Conservation (phyloP, 35 echinoderm and acorn worm species). For the Nesometra sesokonis region DNA sequence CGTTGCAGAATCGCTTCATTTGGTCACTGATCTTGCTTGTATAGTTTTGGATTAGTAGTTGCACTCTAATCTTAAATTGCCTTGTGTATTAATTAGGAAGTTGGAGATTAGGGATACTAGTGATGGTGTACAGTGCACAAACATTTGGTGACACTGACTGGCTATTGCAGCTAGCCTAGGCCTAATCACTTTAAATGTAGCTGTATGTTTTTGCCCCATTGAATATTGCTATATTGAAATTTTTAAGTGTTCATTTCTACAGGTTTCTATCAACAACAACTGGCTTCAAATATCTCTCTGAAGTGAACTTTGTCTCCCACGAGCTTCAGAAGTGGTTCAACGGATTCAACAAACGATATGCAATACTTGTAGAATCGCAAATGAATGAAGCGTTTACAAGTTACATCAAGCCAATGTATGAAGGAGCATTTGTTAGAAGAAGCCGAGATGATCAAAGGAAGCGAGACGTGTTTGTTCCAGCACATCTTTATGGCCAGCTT, state of each 20-base stretch:
- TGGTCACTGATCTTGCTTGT: too few species aligned
- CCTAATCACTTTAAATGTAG: too few species aligned
- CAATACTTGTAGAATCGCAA: constrained; percentile 72
- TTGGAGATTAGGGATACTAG: too few species aligned
- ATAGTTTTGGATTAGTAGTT: too few species aligned
- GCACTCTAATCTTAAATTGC: too few species aligned
- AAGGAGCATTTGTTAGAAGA: constrained; percentile 45
- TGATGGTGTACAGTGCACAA: too few species aligned
- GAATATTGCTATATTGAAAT: too few species aligned
- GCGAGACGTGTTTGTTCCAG: constrained; percentile 81
- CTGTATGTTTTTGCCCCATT: too few species aligned
- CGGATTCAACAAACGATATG: constrained; percentile 82
- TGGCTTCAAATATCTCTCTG: constrained; percentile 87
- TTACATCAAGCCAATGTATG: constrained; percentile 42
- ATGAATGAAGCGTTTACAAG: constrained; percentile 92
- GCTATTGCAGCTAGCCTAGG: too few species aligned
- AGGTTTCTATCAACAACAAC: constrained; percentile 91
- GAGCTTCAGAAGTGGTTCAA: constrained; percentile 86
- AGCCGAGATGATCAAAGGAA: constrained; percentile 51
- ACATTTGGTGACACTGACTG: too few species aligned
- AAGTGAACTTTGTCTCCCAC: constrained; percentile 87
- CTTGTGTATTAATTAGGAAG: too few species aligned
- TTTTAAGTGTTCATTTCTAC: neutral
- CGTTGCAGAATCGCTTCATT: too few species aligned
- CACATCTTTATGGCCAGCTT: constrained; percentile 78